Conservation (phyloP, 2,113 vertebrate species). For the Syrmaticus mikado region DNA sequence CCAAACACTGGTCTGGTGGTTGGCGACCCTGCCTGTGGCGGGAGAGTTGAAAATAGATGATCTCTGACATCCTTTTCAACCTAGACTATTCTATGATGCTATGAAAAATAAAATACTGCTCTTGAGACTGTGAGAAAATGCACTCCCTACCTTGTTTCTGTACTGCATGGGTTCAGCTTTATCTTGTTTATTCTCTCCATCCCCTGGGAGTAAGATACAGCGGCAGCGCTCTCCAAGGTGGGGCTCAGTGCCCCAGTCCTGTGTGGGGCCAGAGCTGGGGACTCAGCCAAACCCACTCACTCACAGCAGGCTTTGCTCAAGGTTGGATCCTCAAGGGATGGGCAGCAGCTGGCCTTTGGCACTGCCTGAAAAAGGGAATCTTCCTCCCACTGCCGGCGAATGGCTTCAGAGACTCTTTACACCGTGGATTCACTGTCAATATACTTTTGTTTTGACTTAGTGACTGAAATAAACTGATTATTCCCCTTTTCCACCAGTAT, state of each 20-base stretch:
- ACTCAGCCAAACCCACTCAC: neutral
- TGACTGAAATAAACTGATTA: slow-evolving; percentile 67
- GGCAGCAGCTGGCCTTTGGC: slow-evolving; percentile 5
- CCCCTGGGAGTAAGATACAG: neutral
- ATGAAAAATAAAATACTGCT: neutral
- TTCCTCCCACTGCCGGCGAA: rapidly evolving
- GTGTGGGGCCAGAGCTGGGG: rapidly evolving
- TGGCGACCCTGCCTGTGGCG: too few species aligned
- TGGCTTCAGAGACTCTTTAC: slow-evolving; percentile 24
- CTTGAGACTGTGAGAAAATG: neutral
- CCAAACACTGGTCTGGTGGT: too few species aligned
- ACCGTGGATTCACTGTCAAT: slow-evolving; percentile 40
- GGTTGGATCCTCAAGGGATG: neutral
- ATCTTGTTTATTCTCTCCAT: neutral
- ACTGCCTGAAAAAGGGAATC: slow-evolving; percentile 14
- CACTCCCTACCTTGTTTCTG: neutral
- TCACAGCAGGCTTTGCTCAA: neutral
- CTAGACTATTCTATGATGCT: too few species aligned
- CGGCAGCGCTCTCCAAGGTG: neutral
- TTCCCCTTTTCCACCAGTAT: slow-evolving; percentile 53
- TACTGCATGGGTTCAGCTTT: neutral
- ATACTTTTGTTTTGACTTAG: slow-evolving; percentile 64
- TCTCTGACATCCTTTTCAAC: too few species aligned
- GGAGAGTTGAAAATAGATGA: too few species aligned
- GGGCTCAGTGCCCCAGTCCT: neutral